A percentile compares a stretch with the other conserved stretches of the same genome.
These are phyloP conservation scores for Callipepla squamata DNA, from an alignment of 2,113 vertebrate species.

Conservation along the genomic window DNA sequence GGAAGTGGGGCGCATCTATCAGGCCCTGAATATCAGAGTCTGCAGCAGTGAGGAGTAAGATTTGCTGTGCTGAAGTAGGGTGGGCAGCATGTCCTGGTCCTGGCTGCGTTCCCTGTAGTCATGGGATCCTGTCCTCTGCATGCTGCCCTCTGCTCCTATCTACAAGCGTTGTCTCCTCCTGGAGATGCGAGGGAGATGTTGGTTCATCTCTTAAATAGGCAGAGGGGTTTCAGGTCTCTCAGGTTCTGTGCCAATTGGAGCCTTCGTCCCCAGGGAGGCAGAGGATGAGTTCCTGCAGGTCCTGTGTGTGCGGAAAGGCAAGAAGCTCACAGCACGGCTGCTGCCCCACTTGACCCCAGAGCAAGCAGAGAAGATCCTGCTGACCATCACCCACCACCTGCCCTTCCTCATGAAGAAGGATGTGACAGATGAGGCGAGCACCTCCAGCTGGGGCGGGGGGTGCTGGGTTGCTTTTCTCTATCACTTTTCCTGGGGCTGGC, in stretches of 20 bases:
- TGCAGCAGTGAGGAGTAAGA: slow-evolving; percentile 74
- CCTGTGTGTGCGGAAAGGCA: slow-evolving; percentile 89
- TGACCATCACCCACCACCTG: slow-evolving; percentile 81
- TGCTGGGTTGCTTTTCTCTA: not conserved
- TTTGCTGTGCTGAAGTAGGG: accelerated
- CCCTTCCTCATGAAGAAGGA: slow-evolving; percentile 88
- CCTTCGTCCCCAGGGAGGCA: slow-evolving; percentile 75
- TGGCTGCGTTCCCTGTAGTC: accelerated
- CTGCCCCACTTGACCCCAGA: slow-evolving; percentile 84
- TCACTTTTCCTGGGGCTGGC: not conserved
- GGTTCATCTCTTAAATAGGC: not conserved
- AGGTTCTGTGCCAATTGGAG: not conserved
- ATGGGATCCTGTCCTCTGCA: not conserved
- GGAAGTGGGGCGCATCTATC: slow-evolving; percentile 81
- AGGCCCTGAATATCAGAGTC: slow-evolving; percentile 77
- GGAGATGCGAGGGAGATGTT: not conserved
- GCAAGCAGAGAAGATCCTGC: slow-evolving; percentile 76
- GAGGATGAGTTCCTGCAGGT: slow-evolving; percentile 88
- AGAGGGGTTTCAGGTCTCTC: not conserved
- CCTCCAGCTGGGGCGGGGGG: not conserved
- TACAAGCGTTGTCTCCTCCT: accelerated
- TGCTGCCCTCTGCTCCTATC: not conserved
- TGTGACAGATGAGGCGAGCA: slow-evolving; percentile 81
- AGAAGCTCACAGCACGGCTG: slow-evolving; percentile 84
- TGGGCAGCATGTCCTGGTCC: accelerated